Evolutionary conservation across 2,888 invertebrate species (phyloP).

Genomic region (Caenorhabditis auriculariae): DNA sequence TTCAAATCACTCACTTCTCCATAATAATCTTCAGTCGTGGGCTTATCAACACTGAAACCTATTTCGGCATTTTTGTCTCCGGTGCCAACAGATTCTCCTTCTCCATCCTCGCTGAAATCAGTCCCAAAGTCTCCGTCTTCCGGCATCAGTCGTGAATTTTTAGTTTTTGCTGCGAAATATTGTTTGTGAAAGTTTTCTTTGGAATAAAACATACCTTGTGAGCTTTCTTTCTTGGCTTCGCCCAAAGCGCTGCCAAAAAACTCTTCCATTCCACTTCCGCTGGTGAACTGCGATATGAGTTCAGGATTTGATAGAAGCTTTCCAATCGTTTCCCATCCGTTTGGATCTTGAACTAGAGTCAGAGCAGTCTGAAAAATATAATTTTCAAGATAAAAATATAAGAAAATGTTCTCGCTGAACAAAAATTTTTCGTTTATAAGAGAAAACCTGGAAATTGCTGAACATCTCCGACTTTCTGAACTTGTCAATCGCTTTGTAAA

Average conservation of each 20-base stretch:
- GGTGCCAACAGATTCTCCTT: conserved; percentile 22
- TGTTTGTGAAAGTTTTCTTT: background rate
- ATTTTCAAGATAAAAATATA: too few relatives aligned
- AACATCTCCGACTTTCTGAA: conserved; percentile 61
- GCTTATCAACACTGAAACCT: conserved; percentile 37
- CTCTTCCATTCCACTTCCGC: conserved; percentile 43
- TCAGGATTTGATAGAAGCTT: conserved; percentile 60
- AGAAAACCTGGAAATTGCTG: conserved; percentile 56
- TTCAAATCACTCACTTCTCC: conserved; percentile 34
- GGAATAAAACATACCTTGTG: conserved; percentile 7
- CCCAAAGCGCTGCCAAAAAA: conserved; percentile 48
- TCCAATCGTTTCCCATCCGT: conserved; percentile 61
- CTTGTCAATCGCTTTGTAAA: conserved; percentile 61
- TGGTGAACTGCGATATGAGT: conserved; percentile 56
- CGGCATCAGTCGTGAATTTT: conserved; percentile 38
- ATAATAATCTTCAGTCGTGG: conserved; percentile 43
- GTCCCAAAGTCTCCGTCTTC: conserved; percentile 59
- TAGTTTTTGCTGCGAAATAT: conserved; percentile 15
- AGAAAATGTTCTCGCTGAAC: background rate
- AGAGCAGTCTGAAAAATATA: conserved; percentile 51
- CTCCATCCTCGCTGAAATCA: conserved; percentile 55
- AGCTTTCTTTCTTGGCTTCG: conserved; percentile 33
- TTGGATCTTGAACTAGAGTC: conserved; percentile 58
- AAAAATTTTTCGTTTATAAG: background rate
- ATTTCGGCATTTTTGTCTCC: conserved; percentile 19